Evolutionary conservation across 2,113 vertebrate species (phyloP).

Genomic region (Eulacestoma nigropectus): DNA sequence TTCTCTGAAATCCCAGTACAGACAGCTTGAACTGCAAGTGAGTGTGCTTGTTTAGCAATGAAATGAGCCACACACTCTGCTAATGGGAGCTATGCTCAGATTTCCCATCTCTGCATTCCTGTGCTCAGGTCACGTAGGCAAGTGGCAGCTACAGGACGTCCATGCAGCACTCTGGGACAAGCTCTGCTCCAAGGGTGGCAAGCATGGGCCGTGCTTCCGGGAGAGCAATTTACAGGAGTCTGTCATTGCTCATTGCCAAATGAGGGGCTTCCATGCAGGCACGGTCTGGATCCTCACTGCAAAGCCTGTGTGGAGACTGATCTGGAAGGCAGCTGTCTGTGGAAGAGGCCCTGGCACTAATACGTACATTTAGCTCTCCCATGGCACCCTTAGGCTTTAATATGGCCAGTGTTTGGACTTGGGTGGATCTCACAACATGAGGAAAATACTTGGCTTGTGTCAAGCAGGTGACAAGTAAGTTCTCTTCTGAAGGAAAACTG

Average conservation of each 20-base stretch:
- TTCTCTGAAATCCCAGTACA: neutral
- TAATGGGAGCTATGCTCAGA: neutral
- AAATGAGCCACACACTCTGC: accelerated
- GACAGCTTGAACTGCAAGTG: neutral
- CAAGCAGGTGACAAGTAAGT: neutral
- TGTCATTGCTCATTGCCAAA: neutral
- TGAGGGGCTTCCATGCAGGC: neutral
- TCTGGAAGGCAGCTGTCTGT: neutral
- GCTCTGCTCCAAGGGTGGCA: accelerated
- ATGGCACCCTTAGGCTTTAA: neutral
- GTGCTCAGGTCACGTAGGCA: neutral
- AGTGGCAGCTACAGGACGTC: neutral
- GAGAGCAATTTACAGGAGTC: neutral
- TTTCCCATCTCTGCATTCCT: neutral
- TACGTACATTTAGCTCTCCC: neutral
- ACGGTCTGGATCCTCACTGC: neutral
- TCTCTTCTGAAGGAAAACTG: neutral
- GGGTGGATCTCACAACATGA: neutral
- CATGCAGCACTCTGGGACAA: neutral
- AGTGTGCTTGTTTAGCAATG: neutral
- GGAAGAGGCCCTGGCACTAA: neutral
- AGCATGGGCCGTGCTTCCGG: neutral
- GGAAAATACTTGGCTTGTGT: neutral
- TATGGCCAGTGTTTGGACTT: neutral
- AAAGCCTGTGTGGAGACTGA: neutral